Base-by-base conservation (phyloP, 2,888 invertebrate genomes). In the Spodoptera picta region DNA sequence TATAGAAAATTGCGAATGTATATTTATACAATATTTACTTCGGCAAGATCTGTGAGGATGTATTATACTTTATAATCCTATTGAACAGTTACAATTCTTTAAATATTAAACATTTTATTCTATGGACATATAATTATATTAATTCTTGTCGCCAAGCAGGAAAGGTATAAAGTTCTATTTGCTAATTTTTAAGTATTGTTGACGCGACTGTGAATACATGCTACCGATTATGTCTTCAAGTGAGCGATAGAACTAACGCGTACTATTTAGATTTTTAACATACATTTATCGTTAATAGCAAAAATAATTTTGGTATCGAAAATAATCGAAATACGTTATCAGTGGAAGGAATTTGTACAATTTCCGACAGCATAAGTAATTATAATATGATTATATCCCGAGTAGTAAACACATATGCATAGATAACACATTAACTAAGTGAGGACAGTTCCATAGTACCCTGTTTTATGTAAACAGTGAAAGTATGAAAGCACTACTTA, bases 1-100 rank as follows among this genome's bases (percentile, higher is more conserved):
- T 85, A 86, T 89, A 89, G 85, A 89, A 90, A 88, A 87, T 78
- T 85, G 84, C 81, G 71, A 77, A 81, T 80, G 79, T 70, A 76
- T 75, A 70, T 74, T 66, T 79, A 65, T 75, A 78, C 65, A 75
- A 65, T 66, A 65, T 73, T 69, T 51, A 67, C 50, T 68, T 69
- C 62, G 65, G 73, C 75, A 74, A 78, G 71, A 73, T 50, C 56
- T 60, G 23, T 63, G 55, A 46, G 63, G 47, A 62, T 64, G 12
- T 58, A 50, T 52, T 36, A 58, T n/a, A 56, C 43, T 60, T 23
- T 64, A 60, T 58, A 48, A 48, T 54, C 59, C 59, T 64, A 14
- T 62, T 63, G 52, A 70, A 64, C 50, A 60, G 53, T 63, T 69
- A 66, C 62, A 65, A 50, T 45, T 69, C 36, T 65, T 60, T 62